A percentile compares a stretch with the other conserved stretches of the same genome.
Conservation (phyloP, 2,797 vertebrate genomes). For the Poecilia picta region DNA sequence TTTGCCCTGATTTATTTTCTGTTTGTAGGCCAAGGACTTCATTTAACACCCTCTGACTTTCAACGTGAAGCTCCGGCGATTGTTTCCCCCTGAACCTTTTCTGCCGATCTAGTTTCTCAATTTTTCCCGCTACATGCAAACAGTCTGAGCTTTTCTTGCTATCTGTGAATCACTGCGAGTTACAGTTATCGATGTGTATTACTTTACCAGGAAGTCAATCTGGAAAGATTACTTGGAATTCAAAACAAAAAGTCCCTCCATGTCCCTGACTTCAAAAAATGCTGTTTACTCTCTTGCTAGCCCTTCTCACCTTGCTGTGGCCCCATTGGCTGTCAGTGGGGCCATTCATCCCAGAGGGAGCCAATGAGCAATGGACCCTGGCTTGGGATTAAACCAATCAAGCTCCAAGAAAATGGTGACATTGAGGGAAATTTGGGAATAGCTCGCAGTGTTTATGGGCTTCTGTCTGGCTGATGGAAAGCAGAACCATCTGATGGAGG, state of each 20-base stretch:
- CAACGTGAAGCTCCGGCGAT: constrained; percentile 30
- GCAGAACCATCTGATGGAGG: constrained; percentile 72
- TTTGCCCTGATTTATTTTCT: constrained; percentile 68
- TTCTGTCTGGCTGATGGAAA: constrained; percentile 80
- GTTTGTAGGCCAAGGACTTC: constrained; percentile 67
- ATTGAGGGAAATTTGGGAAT: constrained; percentile 74
- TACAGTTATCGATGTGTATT: constrained; percentile 8
- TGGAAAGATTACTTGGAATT: constrained; percentile 45
- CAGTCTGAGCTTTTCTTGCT: background rate
- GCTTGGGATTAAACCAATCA: constrained; percentile 68
- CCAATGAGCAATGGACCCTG: constrained; percentile 69
- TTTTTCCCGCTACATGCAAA: background rate
- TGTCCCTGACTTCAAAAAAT: constrained; percentile 60
- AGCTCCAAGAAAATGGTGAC: constrained; percentile 52
- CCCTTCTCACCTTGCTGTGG: constrained; percentile 76
- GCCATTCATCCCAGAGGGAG: constrained; percentile 73
- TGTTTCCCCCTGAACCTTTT: background rate
- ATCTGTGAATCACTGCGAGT: constrained; percentile 3
- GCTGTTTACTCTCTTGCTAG: constrained; percentile 58
- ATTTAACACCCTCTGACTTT: constrained; percentile 49
- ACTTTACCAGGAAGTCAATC: constrained; percentile 33
- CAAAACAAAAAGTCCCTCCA: constrained; percentile 31
- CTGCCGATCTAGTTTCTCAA: background rate
- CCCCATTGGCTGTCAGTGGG: constrained; percentile 79
- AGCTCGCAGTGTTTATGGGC: constrained; percentile 74